Evolutionary conservation across 2,113 vertebrate species (phyloP), one percentile per base, ranked within the genome.

Genomic region (Pachypanchax playfairii): DNA sequence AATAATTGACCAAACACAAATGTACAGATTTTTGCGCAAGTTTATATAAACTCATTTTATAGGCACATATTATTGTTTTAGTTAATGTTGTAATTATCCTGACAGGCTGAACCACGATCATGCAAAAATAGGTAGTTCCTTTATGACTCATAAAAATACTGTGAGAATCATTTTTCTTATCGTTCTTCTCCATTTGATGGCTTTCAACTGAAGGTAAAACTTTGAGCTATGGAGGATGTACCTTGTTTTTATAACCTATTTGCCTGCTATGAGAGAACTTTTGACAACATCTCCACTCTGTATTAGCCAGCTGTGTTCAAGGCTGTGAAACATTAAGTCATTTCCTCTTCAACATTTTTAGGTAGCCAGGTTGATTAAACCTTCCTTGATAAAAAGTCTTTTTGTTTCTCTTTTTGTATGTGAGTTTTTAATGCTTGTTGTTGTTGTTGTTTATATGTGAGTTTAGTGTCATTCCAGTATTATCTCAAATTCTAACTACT

Each of bases 221-320:
- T 14, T 18, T 7, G 0, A 4, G 25, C 51, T 59, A 15, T 3
- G 64, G 21, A 75, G 74, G 79, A 81, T 79, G 78, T 54, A 18
- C 35, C 29, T 70, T 42, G 17, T 65, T 53, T 50, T 44, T 15
- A 7, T 6, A 70, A 61, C 41, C 5, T 59, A 43, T 47, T 52
- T 11, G 20, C 22, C 49, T 48, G 46, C 61, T 64, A 28, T 29
- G 52, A 31, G 73, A 24, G 17, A 66, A 20, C n/a, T 24, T 65
- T 77, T 77, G 44, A 54, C 36, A 71, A 31, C 22, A 6, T n/a
- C 55, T 29, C 28, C n/a, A 12, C 6, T 47, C 24, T 73, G 65
- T 35, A 42, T 59, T 41, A 68, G 54, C 42, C 78, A 80, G 53
- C 78, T 83, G 64, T 64, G 28, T 44, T 83, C 68, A 84, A 76